Base-by-base conservation (phyloP, 2,113 vertebrate genomes). In the Dolichallabes microphthalmus region DNA sequence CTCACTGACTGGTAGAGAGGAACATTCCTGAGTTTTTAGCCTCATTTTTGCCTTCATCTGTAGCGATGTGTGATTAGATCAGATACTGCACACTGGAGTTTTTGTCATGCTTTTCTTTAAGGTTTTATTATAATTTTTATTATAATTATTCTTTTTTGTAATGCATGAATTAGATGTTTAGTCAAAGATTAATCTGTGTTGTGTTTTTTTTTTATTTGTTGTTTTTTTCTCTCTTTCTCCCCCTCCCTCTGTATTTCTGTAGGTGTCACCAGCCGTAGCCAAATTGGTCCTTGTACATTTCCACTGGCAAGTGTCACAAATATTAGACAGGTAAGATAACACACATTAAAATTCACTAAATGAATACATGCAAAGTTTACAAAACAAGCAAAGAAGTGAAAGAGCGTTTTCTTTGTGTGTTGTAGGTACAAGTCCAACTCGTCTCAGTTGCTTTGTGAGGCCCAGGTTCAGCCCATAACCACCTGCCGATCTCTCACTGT, bases 221-320 rank as follows among this genome's bases (percentile, higher is more conserved):
- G 39, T 86, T 30, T 53, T 32, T 81, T 81, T 45, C 78, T 45
- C 6, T 7, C 7, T 79, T 3, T 25, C 22, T 75, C 17, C 78
- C 90, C 79, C 3, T 30, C 22, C 66, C 25, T 60, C 32, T 73
- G 19, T 30, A 8, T 75, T 79, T 71, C 71, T 91, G 73, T 91
- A 99, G 98, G 97, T 99, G 88, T 95, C 96, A 83, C 98, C 98
- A 90, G 96, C 97, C 82, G 96, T 98, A 93, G 98, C 98, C 90
- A 99, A 98, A 93, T 94, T 99, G 95, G 95, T 99, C 93, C 96
- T 99, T 94, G 97, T 97, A 94, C 97, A 97, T 95, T 97, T 98
- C 94, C 97, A 99, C 93, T 99, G 98, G 98, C 98, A 98, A 93
- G 93, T 99, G 92, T 94, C 96, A 91, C 97, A 98, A 89, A 97